Conservation (phyloP, 2,113 vertebrate species). For the Leptodactylus fuscus region DNA sequence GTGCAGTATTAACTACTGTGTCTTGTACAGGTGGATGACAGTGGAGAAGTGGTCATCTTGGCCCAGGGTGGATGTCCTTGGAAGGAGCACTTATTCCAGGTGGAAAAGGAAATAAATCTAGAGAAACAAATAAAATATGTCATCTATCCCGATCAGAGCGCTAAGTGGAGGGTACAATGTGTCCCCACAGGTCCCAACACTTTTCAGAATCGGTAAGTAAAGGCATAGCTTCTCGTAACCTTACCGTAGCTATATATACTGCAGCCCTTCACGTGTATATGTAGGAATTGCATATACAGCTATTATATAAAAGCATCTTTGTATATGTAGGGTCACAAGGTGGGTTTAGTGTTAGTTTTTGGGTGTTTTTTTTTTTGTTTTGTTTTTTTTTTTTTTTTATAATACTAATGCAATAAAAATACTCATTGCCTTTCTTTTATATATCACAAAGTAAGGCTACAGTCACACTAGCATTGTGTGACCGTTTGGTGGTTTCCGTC, state of each 20-base stretch:
- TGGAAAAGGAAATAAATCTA: constrained; percentile 82
- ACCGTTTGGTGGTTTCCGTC: too few relatives aligned
- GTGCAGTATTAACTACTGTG: neutral
- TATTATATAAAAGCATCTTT: too few relatives aligned
- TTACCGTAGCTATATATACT: too few relatives aligned
- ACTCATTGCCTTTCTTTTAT: too few relatives aligned
- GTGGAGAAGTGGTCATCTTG: constrained; percentile 84
- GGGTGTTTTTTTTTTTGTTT: too few relatives aligned
- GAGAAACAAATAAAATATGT: constrained; percentile 79
- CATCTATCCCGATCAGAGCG: constrained; percentile 81
- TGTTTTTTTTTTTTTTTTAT: too few relatives aligned
- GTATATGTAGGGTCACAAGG: too few relatives aligned
- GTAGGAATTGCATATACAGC: neutral
- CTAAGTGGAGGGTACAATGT: constrained; percentile 92
- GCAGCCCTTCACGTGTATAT: too few relatives aligned
- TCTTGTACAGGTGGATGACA: constrained; percentile 80
- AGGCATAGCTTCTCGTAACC: neutral
- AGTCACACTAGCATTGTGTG: too few relatives aligned
- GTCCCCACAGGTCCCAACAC: constrained; percentile 83
- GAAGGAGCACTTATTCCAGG: constrained; percentile 89
- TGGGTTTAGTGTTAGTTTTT: too few relatives aligned
- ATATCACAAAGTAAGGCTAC: too few relatives aligned
- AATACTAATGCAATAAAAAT: too few relatives aligned
- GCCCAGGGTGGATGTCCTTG: constrained; percentile 87
- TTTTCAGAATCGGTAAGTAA: constrained; percentile 86